These are phyloP conservation scores for Acromyrmex charruanus DNA, from an alignment of 1,140 invertebrate species.

Conservation along the genomic window DNA sequence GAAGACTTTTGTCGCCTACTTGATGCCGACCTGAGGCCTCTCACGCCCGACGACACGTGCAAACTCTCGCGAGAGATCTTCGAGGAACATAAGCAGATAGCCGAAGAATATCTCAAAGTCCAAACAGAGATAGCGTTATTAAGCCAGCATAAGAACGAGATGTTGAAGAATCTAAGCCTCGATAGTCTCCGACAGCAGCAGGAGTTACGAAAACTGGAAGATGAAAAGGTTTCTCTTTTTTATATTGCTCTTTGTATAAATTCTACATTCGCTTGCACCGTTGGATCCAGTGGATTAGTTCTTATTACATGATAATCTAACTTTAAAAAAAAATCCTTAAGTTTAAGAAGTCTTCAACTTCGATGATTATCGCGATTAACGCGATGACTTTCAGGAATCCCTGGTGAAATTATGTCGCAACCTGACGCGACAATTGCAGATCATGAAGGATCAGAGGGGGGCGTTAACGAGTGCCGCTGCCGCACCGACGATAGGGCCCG, in stretches of 20 bases:
- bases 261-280: not conserved
- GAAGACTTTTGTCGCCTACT: slow-evolving; percentile 91
- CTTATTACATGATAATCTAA: not conserved
- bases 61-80: slow-evolving; percentile 93
- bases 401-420: slow-evolving; percentile 89
- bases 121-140: slow-evolving; percentile 92
- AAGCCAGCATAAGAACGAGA: slow-evolving; percentile 89
- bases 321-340: not conserved
- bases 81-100: slow-evolving; percentile 94
- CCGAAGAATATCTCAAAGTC: slow-evolving; percentile 91
- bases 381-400: slow-evolving; percentile 86
- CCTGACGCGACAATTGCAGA: slow-evolving; percentile 88
- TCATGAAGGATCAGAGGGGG: slow-evolving; percentile 82
- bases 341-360: not conserved
- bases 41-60: slow-evolving; percentile 92
- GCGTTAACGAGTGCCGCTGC: slow-evolving; percentile 41
- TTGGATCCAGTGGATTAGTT: not conserved
- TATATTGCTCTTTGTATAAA: not conserved
- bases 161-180: slow-evolving; percentile 89
- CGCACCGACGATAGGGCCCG: slow-evolving; percentile 63
- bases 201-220: slow-evolving; percentile 88
- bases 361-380: slow-evolving; percentile 11
- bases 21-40: slow-evolving; percentile 92
- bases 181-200: slow-evolving; percentile 89
- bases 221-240: slow-evolving; percentile 89